Conservation (phyloP, 2,888 invertebrate genomes). For the Sceliomorpha sp. region DNA sequence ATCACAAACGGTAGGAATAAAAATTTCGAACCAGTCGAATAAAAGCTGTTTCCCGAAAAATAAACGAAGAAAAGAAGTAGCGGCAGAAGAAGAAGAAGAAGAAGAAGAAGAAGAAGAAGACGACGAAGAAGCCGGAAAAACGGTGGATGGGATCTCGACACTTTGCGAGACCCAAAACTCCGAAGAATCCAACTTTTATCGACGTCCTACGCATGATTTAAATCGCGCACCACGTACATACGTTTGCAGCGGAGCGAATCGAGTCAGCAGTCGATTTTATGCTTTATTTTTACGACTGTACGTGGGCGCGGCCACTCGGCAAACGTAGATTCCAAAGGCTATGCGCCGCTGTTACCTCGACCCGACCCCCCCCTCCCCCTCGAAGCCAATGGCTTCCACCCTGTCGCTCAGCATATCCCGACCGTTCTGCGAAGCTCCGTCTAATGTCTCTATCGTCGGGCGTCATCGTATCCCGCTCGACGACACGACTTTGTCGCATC, state of each 20-base stretch:
- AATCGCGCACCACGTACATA: slow-evolving; percentile 76
- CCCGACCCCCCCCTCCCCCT: slow-evolving; percentile 28
- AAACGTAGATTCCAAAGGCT: slow-evolving; percentile 29
- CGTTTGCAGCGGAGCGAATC: slow-evolving; percentile 62
- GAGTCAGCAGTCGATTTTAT: slow-evolving; percentile 78
- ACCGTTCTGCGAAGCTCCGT: slow-evolving; percentile 41
- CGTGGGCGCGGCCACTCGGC: slow-evolving; percentile 57
- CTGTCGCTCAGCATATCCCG: slow-evolving; percentile 29
- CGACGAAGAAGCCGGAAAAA: too few relatives aligned
- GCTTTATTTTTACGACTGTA: slow-evolving; percentile 73
- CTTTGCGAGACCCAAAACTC: too few relatives aligned
- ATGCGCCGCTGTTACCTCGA: slow-evolving; percentile 18
- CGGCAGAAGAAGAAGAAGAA: too few relatives aligned
- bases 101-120: too few relatives aligned
- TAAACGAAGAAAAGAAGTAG: too few relatives aligned
- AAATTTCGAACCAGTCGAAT: too few relatives aligned
- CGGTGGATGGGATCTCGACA: too few relatives aligned
- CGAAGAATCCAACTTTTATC: slow-evolving; percentile 66
- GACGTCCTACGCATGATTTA: slow-evolving; percentile 78
- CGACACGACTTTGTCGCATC: slow-evolving; percentile 21
- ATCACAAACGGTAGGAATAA: too few relatives aligned
- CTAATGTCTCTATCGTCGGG: slow-evolving; percentile 47
- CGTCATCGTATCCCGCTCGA: slow-evolving; percentile 33
- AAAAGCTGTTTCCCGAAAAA: too few relatives aligned
- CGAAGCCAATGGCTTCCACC: slow-evolving; percentile 37